Conservation (phyloP, 1,140 invertebrate genomes). For the Polypedilum pembai region DNA sequence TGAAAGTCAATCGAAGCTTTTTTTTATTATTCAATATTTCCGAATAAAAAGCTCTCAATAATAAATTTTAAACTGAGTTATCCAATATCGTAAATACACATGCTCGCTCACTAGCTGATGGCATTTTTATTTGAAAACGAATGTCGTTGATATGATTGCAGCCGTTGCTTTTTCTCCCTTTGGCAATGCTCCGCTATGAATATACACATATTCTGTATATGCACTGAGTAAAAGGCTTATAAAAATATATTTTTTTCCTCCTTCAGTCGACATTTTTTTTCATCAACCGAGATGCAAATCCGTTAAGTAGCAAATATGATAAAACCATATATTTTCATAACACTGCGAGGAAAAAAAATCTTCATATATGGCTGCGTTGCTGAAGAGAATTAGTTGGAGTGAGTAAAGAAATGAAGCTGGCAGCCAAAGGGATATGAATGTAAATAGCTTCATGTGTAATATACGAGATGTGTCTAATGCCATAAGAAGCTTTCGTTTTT, state of each 20-base stretch:
- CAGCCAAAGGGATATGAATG: neutral
- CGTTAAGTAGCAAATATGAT: slow-evolving; percentile 23
- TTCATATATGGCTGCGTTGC: neutral
- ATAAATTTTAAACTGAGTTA: no score
- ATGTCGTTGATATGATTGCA: no score
- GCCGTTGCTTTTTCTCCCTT: neutral
- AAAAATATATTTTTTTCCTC: neutral
- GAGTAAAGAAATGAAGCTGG: neutral
- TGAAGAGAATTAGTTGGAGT: neutral
- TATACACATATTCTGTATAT: neutral
- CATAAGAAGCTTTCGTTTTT: slow-evolving; percentile 24
- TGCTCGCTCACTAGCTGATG: neutral
- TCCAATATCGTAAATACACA: no score
- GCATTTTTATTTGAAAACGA: slow-evolving; percentile 15
- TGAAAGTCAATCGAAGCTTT: no score
- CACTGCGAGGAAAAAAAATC: neutral
- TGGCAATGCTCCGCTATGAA: neutral
- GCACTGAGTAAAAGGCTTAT: neutral
- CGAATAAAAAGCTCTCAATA: no score
- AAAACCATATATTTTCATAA: slow-evolving; percentile 29
- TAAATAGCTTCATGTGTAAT: neutral
- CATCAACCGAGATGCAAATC: slow-evolving; percentile 1
- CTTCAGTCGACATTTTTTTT: neutral
- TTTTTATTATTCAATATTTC: no score
- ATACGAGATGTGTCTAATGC: neutral